Percentiles rank a stretch among this genome's conserved stretches.
phyloP scores from a whole-genome alignment of 2,797 vertebrate species.

The Myotis vivesi region DNA sequence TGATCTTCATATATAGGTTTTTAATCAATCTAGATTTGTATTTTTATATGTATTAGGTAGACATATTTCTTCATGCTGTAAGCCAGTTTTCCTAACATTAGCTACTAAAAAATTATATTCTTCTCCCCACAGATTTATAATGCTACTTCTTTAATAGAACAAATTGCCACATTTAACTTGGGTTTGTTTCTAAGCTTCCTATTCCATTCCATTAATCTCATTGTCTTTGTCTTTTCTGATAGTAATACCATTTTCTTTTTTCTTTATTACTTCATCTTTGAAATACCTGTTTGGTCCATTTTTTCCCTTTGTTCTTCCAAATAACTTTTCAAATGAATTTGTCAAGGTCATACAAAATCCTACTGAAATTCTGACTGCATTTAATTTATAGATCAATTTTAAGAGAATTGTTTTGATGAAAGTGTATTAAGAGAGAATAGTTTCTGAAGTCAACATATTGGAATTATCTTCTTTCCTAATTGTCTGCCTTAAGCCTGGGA shows the following conservation, averaged over 20 bases:
- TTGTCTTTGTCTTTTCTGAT: constrained; percentile 27
- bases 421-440: background rate
- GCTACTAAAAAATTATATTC: background rate
- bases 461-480: background rate
- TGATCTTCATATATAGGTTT: background rate
- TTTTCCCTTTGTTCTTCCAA: background rate
- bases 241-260: background rate
- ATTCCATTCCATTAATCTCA: background rate
- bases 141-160: background rate
- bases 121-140: background rate
- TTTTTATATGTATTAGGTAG: background rate
- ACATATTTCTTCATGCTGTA: background rate
- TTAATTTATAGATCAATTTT: background rate
- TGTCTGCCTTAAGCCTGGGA: background rate
- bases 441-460: background rate
- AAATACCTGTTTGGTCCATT: background rate
- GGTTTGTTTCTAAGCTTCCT: background rate
- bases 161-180: background rate
- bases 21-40: background rate
- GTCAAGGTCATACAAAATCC: background rate
- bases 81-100: background rate
- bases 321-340: background rate
- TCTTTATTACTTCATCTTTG: constrained; percentile 4
- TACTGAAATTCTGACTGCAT: background rate
- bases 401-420: background rate